phyloP scores from a whole-genome alignment of 2,113 vertebrate genomes.

The Epinephelus fuscoguttatus region DNA sequence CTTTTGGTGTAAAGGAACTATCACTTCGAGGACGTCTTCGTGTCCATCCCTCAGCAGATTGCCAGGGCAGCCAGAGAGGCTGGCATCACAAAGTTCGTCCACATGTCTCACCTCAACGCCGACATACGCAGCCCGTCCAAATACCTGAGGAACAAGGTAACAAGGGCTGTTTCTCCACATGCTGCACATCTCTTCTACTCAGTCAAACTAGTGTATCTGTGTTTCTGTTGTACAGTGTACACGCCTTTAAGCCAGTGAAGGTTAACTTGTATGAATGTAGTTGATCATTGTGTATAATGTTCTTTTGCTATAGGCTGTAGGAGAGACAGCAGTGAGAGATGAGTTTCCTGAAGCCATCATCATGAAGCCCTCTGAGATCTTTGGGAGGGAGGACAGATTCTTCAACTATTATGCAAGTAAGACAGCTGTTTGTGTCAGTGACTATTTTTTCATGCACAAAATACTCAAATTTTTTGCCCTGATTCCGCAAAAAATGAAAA shows the following conservation, averaged over 20 bases:
- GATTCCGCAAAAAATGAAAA: too few species aligned
- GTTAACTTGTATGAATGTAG: background rate
- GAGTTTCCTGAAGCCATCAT: slow-evolving; percentile 94
- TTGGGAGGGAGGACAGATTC: slow-evolving; percentile 94
- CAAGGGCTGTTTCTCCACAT: background rate
- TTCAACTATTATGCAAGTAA: slow-evolving; percentile 95
- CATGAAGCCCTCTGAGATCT: slow-evolving; percentile 94
- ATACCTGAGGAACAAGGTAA: slow-evolving; percentile 94
- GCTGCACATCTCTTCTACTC: background rate
- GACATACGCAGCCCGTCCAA: slow-evolving; percentile 92
- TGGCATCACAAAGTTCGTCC: slow-evolving; percentile 91
- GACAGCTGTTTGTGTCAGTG: background rate
- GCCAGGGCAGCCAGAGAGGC: slow-evolving; percentile 88
- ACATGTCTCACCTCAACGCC: slow-evolving; percentile 97
- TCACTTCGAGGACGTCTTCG: slow-evolving; percentile 90
- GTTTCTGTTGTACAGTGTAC: background rate
- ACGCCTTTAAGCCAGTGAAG: background rate
- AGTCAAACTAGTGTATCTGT: background rate
- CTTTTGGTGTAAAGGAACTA: slow-evolving; percentile 87
- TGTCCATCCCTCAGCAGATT: slow-evolving; percentile 90
- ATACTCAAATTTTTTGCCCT: too few species aligned
- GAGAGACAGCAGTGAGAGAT: slow-evolving; percentile 90
- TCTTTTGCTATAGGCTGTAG: slow-evolving; percentile 88
- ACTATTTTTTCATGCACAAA: too few species aligned
- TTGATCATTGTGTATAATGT: background rate